These are phyloP conservation scores for Centropristis striata DNA, from an alignment of 2,113 vertebrate species.

Conservation along the genomic window DNA sequence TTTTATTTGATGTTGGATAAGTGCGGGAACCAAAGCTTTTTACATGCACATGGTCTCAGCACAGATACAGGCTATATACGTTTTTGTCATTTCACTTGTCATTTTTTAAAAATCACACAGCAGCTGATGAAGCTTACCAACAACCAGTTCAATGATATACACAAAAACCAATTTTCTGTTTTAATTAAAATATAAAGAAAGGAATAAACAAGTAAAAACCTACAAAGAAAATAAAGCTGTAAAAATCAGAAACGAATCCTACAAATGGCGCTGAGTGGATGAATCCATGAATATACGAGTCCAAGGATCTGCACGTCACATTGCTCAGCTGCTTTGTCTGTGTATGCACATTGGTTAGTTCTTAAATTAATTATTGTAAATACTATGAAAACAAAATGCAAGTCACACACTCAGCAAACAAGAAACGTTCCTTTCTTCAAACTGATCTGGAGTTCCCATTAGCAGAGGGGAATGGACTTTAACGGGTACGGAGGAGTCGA, in stretches of 20 bases:
- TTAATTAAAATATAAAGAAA: conserved; percentile 89
- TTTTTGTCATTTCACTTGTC: conserved; percentile 88
- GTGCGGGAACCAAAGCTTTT: conserved; percentile 81
- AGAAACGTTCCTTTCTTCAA: conserved; percentile 87
- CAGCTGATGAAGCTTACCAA: conserved; percentile 92
- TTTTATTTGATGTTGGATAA: conserved; percentile 67
- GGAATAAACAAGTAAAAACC: conserved; percentile 85
- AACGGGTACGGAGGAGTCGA: conserved; percentile 13
- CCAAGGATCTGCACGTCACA: conserved; percentile 65
- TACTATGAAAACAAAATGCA: conserved; percentile 91
- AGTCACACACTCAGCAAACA: conserved; percentile 92
- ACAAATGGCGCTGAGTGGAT: conserved; percentile 85
- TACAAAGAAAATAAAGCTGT: conserved; percentile 89
- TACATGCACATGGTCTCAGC: conserved; percentile 92
- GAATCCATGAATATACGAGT: conserved; percentile 65
- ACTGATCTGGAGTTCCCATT: conserved; percentile 75
- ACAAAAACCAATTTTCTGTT: conserved; percentile 80
- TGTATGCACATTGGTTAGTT: conserved; percentile 85
- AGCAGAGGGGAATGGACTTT: conserved; percentile 23
- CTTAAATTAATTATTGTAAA: conserved; percentile 96
- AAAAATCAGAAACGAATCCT: conserved; percentile 92
- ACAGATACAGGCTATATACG: conserved; percentile 90
- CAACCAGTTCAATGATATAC: conserved; percentile 85
- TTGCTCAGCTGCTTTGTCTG: conserved; percentile 67
- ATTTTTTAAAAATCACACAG: conserved; percentile 84